phyloP scores from a whole-genome alignment of 2,888 invertebrate species.

The Eupithecia insigniata region DNA sequence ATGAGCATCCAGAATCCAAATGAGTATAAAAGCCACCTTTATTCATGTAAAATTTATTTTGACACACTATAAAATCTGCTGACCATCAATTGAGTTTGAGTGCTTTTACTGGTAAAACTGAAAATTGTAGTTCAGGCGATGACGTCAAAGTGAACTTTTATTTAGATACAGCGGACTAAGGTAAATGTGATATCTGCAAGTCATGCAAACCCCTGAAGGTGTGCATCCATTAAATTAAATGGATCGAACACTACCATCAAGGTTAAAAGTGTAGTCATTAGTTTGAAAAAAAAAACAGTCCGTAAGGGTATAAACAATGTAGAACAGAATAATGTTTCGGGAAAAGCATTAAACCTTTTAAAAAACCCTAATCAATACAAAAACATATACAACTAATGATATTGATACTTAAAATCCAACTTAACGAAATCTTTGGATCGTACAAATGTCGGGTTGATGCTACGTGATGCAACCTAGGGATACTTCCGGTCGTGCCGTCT shows the following conservation, averaged over 20 bases:
- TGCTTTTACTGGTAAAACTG: neutral
- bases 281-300: neutral
- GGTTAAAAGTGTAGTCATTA: neutral
- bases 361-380: neutral
- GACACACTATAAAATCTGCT: neutral
- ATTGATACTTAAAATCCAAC: neutral
- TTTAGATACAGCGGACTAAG: neutral
- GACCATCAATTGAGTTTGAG: neutral
- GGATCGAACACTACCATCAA: neutral
- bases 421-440: neutral
- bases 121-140: neutral
- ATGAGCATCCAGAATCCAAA: constrained; percentile 9
- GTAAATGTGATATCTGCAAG: neutral
- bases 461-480: constrained; percentile 46
- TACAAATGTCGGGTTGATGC: neutral
- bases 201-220: neutral
- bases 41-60: neutral
- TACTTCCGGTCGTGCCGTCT: constrained; percentile 68
- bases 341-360: neutral
- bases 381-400: too few relatives aligned
- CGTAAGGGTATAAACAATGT: neutral
- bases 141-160: neutral
- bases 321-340: neutral
- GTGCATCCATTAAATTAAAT: neutral
- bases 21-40: neutral